These are phyloP conservation scores for Hyles lineata DNA, from an alignment of 2,888 invertebrate genomes.

Conservation along the genomic window DNA sequence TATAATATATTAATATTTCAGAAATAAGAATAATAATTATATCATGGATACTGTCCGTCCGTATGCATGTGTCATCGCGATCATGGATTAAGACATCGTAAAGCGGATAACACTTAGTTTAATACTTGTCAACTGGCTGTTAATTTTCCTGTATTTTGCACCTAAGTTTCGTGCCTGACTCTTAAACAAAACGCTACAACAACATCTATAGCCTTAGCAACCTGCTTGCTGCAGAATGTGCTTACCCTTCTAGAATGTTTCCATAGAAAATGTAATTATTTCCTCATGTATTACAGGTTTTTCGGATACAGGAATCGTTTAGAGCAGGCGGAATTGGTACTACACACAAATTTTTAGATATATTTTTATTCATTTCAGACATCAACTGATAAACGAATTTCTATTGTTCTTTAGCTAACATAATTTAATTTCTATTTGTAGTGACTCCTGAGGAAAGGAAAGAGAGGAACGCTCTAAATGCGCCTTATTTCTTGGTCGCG, in stretches of 20 bases:
- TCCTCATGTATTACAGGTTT: constrained; percentile 11
- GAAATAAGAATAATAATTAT: constrained; percentile 10
- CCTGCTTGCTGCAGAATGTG: constrained; percentile 11
- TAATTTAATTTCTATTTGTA: constrained; percentile 55
- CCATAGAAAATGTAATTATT: neutral
- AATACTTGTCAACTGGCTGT: constrained; percentile 48
- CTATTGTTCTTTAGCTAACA: neutral
- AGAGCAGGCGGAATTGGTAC: neutral
- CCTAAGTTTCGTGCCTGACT: constrained; percentile 42
- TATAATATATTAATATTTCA: constrained; percentile 24
- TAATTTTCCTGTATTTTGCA: constrained; percentile 76
- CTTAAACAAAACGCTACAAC: neutral
- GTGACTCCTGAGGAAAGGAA: constrained; percentile 90
- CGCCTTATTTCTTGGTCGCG: constrained; percentile 93
- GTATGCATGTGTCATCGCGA: constrained; percentile 68
- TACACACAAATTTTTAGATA: neutral
- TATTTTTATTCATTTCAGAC: neutral
- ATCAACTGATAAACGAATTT: neutral
- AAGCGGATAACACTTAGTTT: constrained; percentile 75
- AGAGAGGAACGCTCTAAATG: constrained; percentile 88
- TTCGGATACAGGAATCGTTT: neutral
- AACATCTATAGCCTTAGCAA: neutral
- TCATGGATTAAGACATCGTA: constrained; percentile 80
- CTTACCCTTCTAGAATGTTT: neutral
- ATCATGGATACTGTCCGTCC: neutral